Conservation (phyloP, 2,113 vertebrate species). For the Peucedramus taeniatus region DNA sequence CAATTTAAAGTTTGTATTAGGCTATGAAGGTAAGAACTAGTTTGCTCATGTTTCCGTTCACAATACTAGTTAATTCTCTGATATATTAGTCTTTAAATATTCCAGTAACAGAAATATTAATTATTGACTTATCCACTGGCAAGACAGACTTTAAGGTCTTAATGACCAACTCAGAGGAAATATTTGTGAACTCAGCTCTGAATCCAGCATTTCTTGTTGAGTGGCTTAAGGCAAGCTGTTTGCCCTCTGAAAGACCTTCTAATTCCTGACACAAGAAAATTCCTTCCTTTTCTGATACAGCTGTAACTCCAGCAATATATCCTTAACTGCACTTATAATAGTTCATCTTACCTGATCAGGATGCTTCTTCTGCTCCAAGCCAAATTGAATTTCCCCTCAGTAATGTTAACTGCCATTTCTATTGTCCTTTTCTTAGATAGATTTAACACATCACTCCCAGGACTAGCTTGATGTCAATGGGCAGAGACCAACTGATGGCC, state of each 20-base stretch:
- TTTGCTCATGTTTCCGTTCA: background rate
- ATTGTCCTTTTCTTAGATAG: background rate
- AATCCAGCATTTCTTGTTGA: background rate
- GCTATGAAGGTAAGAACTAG: background rate
- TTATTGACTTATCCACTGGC: background rate
- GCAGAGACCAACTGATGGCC: background rate
- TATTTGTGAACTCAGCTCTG: background rate
- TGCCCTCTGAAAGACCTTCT: conserved; percentile 7
- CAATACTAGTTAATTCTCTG: background rate
- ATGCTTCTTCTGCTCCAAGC: background rate
- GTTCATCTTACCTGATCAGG: background rate
- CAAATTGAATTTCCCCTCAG: conserved; percentile 16
- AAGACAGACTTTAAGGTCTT: background rate
- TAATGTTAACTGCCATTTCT: background rate
- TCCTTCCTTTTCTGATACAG: background rate
- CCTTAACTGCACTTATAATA: conserved; percentile 1
- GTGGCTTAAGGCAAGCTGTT: background rate
- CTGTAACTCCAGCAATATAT: background rate
- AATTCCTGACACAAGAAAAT: conserved; percentile 3
- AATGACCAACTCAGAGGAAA: background rate
- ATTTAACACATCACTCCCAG: background rate
- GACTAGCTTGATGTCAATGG: background rate
- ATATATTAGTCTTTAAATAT: background rate
- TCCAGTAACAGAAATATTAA: background rate
- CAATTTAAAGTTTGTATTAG: background rate